These are phyloP conservation scores for Cheilinus undulatus DNA, from an alignment of 2,113 vertebrate species.

Conservation along the genomic window DNA sequence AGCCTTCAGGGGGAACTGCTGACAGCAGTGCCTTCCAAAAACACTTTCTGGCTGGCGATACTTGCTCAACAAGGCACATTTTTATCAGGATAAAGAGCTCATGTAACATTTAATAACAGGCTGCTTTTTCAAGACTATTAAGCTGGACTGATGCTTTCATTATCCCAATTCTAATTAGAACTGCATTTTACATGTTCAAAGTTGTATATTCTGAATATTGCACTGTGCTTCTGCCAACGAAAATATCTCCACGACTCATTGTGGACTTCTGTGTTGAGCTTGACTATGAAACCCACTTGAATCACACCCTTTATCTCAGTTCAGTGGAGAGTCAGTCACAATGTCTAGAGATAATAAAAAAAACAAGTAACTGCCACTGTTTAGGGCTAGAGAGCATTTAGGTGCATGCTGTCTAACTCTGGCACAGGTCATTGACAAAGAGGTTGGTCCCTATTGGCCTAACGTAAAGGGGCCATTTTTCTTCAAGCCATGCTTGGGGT, in stretches of 20 bases:
- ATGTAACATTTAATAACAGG: conserved; percentile 13
- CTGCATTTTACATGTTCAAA: conserved; percentile 15
- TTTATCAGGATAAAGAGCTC: conserved; percentile 42
- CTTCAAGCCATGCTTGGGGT: too few relatives aligned
- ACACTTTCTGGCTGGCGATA: conserved; percentile 33
- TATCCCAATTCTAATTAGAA: conserved; percentile 12
- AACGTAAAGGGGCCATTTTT: too few relatives aligned
- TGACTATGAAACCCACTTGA: not conserved
- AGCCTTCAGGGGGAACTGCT: conserved; percentile 45
- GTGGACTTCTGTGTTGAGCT: conserved; percentile 8
- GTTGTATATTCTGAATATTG: not conserved
- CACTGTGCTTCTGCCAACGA: not conserved
- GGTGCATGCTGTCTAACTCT: too few relatives aligned
- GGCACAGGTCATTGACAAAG: too few relatives aligned
- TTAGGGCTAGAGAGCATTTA: too few relatives aligned
- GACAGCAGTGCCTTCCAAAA: conserved; percentile 39
- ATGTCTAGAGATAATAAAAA: too few relatives aligned
- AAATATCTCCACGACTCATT: conserved; percentile 32
- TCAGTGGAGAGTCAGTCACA: not conserved
- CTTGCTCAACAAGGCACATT: conserved; percentile 31
- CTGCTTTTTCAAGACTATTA: conserved; percentile 27
- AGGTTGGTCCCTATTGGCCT: too few relatives aligned
- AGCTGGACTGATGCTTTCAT: conserved; percentile 32
- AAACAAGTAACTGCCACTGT: too few relatives aligned
- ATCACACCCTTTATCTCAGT: conserved; percentile 33